Conservation (phyloP, 2,113 vertebrate species). For the Notechis scutatus region DNA sequence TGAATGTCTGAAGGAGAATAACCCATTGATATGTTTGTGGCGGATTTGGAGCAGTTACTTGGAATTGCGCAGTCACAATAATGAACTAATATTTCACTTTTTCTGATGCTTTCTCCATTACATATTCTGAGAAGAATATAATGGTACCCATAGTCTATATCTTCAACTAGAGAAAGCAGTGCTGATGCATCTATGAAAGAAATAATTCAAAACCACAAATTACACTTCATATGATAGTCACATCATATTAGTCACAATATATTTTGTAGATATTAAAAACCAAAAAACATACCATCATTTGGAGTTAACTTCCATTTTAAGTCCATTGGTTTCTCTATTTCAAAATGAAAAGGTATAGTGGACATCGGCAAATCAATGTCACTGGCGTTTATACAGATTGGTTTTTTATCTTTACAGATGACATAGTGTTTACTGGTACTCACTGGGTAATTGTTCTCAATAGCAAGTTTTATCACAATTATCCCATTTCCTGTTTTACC, state of each 20-base stretch:
- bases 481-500: conserved; percentile 81
- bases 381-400: conserved; percentile 64
- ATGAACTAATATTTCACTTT: conserved; percentile 58
- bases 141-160: conserved; percentile 66
- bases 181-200: conserved; percentile 67
- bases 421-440: conserved; percentile 38
- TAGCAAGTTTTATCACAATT: conserved; percentile 73
- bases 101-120: conserved; percentile 67
- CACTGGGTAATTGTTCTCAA: conserved; percentile 74
- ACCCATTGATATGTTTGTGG: background rate
- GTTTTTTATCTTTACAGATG: conserved; percentile 69
- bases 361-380: conserved; percentile 71
- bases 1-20: conserved; percentile 3
- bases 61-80: conserved; percentile 70
- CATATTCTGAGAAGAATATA: conserved; percentile 66
- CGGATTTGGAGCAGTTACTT: background rate
- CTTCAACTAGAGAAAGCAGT: conserved; percentile 57
- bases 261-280: background rate
- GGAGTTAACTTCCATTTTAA: conserved; percentile 70
- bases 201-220: background rate
- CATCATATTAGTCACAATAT: background rate
- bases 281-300: conserved; percentile 67
- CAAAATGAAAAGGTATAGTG: conserved; percentile 76
- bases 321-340: conserved; percentile 44
- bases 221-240: background rate